These are phyloP conservation scores for Neopelma chrysocephalum DNA, from an alignment of 2,797 vertebrate genomes.

Conservation along the genomic window DNA sequence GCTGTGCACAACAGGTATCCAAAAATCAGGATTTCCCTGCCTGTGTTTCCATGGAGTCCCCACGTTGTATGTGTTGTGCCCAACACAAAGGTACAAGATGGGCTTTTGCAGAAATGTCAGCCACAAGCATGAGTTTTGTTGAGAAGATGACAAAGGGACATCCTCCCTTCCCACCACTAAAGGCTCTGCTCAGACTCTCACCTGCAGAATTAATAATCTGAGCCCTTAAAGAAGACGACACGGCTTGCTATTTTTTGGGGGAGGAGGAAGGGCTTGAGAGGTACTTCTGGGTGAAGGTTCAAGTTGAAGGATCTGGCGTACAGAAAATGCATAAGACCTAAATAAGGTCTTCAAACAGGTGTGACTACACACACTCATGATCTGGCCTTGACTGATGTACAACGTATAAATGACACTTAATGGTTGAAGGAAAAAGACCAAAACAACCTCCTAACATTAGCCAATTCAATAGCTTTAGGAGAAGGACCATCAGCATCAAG, in stretches of 20 bases:
- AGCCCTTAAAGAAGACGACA: not conserved
- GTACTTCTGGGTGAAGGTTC: not conserved
- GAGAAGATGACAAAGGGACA: not conserved
- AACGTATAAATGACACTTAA: not conserved
- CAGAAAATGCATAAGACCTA: not conserved
- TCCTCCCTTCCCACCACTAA: not conserved
- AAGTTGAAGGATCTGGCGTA: not conserved
- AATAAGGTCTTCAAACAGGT: not conserved
- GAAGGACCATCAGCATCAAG: not conserved
- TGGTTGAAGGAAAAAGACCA: not conserved
- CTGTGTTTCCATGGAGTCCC: not conserved
- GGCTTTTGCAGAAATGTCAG: not conserved
- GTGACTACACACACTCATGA: not conserved
- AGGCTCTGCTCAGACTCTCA: not conserved
- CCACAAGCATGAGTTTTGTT: not conserved
- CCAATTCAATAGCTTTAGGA: not conserved
- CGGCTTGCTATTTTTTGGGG: not conserved
- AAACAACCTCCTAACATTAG: not conserved
- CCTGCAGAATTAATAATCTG: not conserved
- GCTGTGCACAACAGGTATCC: not conserved
- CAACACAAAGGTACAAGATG: fast-evolving
- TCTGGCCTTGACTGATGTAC: not conserved
- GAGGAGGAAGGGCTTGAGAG: not conserved
- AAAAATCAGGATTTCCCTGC: not conserved
- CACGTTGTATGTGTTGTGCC: fast-evolving